Evolutionary conservation across 2,888 invertebrate genomes (phyloP).

Genomic region (Meta bourneti): DNA sequence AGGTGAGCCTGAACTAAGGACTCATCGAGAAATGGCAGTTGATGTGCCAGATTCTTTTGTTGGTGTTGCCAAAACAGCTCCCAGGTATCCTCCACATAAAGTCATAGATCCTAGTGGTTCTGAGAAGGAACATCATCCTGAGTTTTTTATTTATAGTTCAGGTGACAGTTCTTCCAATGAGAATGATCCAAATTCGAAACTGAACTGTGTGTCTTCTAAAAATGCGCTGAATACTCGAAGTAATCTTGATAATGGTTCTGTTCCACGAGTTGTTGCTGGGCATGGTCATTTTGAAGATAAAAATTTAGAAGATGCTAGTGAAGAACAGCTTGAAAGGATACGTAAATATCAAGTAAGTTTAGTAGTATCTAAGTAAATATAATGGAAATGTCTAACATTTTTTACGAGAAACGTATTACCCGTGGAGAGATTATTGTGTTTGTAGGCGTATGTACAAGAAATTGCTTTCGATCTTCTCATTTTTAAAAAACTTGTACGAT

Average conservation of each 20-base stretch:
- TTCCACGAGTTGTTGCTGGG: constrained; percentile 33
- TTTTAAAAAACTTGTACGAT: too few relatives aligned
- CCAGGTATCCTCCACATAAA: constrained; percentile 85
- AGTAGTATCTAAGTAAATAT: too few relatives aligned
- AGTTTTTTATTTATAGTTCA: constrained; percentile 72
- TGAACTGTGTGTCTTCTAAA: constrained; percentile 23
- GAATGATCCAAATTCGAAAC: constrained; percentile 47
- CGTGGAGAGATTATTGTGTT: not conserved
- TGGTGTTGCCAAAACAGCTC: constrained; percentile 93
- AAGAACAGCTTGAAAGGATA: constrained; percentile 94
- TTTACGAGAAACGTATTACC: too few relatives aligned
- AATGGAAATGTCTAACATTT: too few relatives aligned
- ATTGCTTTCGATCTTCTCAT: too few relatives aligned
- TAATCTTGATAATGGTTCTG: constrained; percentile 32
- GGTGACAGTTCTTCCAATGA: constrained; percentile 68
- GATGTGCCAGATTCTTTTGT: constrained; percentile 98
- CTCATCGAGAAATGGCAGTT: constrained; percentile 98
- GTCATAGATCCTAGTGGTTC: constrained; percentile 39
- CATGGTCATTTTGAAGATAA: constrained; percentile 17
- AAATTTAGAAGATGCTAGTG: constrained; percentile 44
- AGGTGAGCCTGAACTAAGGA: constrained; percentile 48
- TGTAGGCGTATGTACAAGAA: too few relatives aligned
- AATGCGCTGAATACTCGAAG: constrained; percentile 31
- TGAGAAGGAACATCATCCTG: constrained; percentile 54
- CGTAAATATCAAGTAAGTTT: constrained; percentile 92